Base-by-base conservation (phyloP, 2,888 invertebrate species). In the Drosophila setosimentum region DNA sequence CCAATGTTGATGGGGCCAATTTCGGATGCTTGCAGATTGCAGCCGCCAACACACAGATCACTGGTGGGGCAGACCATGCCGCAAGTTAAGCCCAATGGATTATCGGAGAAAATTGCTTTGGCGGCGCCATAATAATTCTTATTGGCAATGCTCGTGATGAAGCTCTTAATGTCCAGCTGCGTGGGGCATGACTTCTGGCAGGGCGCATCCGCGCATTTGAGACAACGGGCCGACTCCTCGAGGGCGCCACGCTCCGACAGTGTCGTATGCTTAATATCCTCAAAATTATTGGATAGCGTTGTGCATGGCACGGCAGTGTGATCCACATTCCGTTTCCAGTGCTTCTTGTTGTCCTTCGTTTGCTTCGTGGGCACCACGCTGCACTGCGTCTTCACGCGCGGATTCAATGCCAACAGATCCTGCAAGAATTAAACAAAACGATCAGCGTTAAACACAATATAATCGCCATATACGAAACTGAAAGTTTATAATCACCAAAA, bases 61-160 rank as follows among this genome's bases (percentile, higher is more conserved):
- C 98, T 99, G 0, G 99, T 99, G 3, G 99, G 99, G 85, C 99
- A 99, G 29, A 99, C 99, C 99, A 99, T 99, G 32, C 98, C 98
- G 88, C 98, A 98, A 0, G 98, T 98, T 2, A 99, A 94, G 0
- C 98, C 99, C 62, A 99, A 93, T 0, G 99, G 99, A 93, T 99
- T 99, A 92, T 99, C 99, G 0, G 99, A 99, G 66, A 99, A 95
- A 65, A 99, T 99, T 0, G 97, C 96, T 92, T 98, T 98, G 0
- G 98, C 97, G 2, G 99, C 98, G 29, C 99, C 99, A 94, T 99
- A 99, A 92, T 98, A 99, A 93, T 99, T 99, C 96, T 97, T 99
- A 91, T 98, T 99, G 30, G 98, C 95, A 83, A 99, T 99, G 92
- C 98, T 98, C 1, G 97, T 97, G 66, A 99, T 99, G 92, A 99